These are phyloP conservation scores for Rhinichthys klamathensis DNA, from an alignment of 2,113 vertebrate species.

Conservation along the genomic window DNA sequence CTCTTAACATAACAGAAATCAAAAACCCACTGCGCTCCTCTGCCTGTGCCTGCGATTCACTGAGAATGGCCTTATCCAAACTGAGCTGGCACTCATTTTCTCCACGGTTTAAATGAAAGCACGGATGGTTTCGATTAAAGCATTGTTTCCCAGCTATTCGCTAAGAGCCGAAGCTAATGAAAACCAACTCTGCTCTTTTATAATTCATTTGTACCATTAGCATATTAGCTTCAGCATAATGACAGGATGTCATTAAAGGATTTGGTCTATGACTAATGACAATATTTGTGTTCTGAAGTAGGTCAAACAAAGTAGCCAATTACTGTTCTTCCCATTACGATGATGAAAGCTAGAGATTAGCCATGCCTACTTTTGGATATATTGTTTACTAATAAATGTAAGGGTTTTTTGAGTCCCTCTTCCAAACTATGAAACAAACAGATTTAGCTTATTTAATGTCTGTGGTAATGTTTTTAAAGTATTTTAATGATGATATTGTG, in stretches of 20 bases:
- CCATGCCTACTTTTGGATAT: constrained; percentile 43
- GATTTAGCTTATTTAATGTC: constrained; percentile 47
- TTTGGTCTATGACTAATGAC: constrained; percentile 60
- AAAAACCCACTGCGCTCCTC: constrained; percentile 52
- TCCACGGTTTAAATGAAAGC: constrained; percentile 50
- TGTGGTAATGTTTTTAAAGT: constrained; percentile 14
- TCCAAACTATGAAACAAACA: constrained; percentile 44
- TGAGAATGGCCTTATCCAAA: constrained; percentile 58
- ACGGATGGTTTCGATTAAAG: constrained; percentile 58
- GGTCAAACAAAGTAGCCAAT: constrained; percentile 52
- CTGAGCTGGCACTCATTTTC: constrained; percentile 60
- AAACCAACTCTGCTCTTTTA: constrained; percentile 59
- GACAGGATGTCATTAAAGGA: constrained; percentile 65
- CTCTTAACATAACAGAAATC: constrained; percentile 60
- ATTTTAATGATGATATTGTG: not conserved
- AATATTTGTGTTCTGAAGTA: constrained; percentile 58
- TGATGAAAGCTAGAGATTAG: constrained; percentile 50
- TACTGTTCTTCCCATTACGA: constrained; percentile 45
- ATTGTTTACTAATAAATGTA: constrained; percentile 57
- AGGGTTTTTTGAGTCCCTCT: constrained; percentile 49
- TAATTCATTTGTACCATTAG: constrained; percentile 64
- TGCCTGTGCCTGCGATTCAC: constrained; percentile 52
- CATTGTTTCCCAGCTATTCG: constrained; percentile 51
- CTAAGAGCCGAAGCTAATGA: constrained; percentile 46
- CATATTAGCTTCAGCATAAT: constrained; percentile 61